Evolutionary conservation across 2,888 invertebrate genomes (phyloP), one percentile per base, ranked within the genome.

Genomic region (Cordylochernes scorpioides): DNA sequence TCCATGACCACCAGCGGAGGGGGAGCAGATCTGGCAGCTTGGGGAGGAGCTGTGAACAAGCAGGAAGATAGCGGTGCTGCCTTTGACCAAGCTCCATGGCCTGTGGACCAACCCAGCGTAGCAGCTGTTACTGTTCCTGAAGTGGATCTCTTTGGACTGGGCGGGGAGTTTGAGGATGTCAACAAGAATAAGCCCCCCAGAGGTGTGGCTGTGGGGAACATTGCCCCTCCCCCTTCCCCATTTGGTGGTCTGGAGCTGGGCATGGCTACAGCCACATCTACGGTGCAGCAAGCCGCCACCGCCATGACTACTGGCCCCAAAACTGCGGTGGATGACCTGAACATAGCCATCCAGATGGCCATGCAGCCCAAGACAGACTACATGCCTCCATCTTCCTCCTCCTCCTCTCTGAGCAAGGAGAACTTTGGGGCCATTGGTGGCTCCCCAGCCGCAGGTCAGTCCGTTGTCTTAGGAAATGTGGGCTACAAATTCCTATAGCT

Each of bases 151-250:
- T n/a, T n/a, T n/a, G n/a, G n/a, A n/a, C n/a, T n/a, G n/a, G n/a
- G n/a, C n/a, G n/a, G n/a, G n/a, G n/a, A n/a, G n/a, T n/a, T n/a
- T n/a, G n/a, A n/a, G n/a, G n/a, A n/a, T 9, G 21, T 19, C 9
- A n/a, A 19, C 21, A 9, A 9, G n/a, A n/a, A n/a, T 19, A 9
- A 19, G 9, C 21, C 9, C n/a, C n/a, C 21, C 21, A 19, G n/a
- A n/a, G 9, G 21, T n/a, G n/a, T 19, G 21, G n/a, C 9, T 9
- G 21, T n/a, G 21, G 21, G 9, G n/a, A n/a, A 19, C n/a, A n/a
- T n/a, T n/a, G 38, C 38, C 17, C 38, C 38, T 3, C 38, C 38
- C n/a, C 38, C 38, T 3, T 38, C 38, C n/a, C 38, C 38, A 3
- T 38, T 38, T 28, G 38, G 38, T 6, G 31, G 35, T 2, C 21